Percentiles rank a stretch among this genome's conserved stretches.
Evolutionary conservation across 2,797 vertebrate species (phyloP).

Genomic region (Gambusia yucatana): DNA sequence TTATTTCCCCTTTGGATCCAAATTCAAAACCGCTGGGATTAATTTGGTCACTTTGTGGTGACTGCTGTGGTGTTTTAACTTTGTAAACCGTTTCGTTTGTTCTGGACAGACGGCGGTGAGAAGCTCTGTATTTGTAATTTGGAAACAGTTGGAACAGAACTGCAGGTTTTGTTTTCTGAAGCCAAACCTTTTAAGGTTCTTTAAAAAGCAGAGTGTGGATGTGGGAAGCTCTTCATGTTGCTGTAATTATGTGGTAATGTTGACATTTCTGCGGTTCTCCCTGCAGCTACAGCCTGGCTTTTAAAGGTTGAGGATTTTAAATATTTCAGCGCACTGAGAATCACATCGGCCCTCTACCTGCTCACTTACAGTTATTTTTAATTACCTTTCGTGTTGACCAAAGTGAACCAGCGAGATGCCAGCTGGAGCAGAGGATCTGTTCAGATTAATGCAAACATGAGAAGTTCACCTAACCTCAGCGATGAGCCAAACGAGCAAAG

Average conservation of each 20-base stretch:
- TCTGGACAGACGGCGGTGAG: no score
- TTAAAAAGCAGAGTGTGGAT: background rate
- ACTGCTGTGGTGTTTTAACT: background rate
- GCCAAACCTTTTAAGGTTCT: background rate
- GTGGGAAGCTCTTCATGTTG: background rate
- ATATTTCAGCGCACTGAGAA: background rate
- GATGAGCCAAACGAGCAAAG: background rate
- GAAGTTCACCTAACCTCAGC: background rate
- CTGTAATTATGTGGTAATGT: background rate
- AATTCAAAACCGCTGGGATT: background rate
- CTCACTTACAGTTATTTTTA: background rate
- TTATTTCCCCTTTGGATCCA: background rate
- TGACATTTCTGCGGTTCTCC: background rate
- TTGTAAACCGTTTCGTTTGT: no score
- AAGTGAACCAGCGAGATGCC: background rate
- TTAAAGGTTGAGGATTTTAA: conserved; percentile 1
- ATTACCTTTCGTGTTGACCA: background rate
- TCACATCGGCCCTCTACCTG: background rate
- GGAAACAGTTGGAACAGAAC: background rate
- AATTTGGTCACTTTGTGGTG: rapidly evolving
- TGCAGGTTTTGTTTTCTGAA: background rate
- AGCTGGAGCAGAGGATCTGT: background rate
- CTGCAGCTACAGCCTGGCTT: background rate
- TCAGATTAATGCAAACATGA: background rate
- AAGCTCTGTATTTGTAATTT: background rate